Conservation (phyloP, 2,888 invertebrate species). For the Noctua janthe region DNA sequence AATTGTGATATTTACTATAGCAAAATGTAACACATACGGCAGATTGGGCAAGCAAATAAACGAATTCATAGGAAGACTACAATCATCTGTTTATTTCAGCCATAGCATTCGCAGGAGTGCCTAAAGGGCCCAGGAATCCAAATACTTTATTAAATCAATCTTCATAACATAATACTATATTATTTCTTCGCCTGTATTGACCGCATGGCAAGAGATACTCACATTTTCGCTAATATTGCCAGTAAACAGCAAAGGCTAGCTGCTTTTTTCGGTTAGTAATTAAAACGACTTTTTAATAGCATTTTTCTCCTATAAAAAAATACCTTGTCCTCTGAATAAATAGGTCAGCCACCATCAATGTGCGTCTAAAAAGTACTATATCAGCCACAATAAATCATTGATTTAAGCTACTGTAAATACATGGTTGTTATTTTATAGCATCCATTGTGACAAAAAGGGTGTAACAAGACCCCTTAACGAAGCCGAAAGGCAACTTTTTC, state of each 20-base stretch:
- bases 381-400: not conserved
- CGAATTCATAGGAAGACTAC: conserved; percentile 2
- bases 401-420: too few species aligned
- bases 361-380: not conserved
- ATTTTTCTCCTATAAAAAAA: not conserved
- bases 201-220: not conserved
- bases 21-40: conserved; percentile 29
- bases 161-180: not conserved
- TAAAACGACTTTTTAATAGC: not conserved
- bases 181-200: not conserved
- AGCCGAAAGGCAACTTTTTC: too few species aligned
- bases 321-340: not conserved
- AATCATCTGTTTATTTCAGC: conserved; percentile 18
- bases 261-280: not conserved
- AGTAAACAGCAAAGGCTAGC: not conserved
- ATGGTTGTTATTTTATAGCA: too few species aligned
- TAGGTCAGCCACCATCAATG: not conserved
- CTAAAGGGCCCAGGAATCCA: conserved; percentile 27
- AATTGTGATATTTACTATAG: conserved; percentile 26
- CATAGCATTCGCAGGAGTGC: conserved; percentile 24
- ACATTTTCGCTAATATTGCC: not conserved
- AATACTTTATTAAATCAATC: conserved; percentile 9
- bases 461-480: too few species aligned
- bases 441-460: too few species aligned
- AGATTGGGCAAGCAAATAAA: conserved; percentile 41